These are phyloP conservation scores for Oostethus manadensis DNA, from an alignment of 2,113 vertebrate species.

Conservation along the genomic window DNA sequence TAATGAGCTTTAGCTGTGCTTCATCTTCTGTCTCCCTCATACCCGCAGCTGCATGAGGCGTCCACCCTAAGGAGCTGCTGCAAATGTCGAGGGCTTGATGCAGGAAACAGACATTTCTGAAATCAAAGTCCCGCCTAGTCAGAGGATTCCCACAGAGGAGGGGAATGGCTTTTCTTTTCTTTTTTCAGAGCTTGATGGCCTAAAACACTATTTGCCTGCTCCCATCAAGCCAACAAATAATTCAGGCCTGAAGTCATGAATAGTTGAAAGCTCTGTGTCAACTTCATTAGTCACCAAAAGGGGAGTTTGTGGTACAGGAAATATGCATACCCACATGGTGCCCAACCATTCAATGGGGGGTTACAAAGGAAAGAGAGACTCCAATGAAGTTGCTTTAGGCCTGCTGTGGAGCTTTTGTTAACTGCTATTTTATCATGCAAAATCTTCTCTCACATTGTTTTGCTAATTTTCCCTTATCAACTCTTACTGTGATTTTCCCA, in stretches of 20 bases:
- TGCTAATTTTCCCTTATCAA: conserved; percentile 31
- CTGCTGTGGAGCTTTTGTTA: conserved; percentile 59
- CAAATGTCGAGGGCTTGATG: conserved; percentile 57
- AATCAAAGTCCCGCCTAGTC: conserved; percentile 65
- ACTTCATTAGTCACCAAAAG: conserved; percentile 67
- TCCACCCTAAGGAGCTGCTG: conserved; percentile 58
- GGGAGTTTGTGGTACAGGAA: conserved; percentile 48
- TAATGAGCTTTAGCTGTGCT: conserved; percentile 60
- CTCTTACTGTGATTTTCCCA: conserved; percentile 18
- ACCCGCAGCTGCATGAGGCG: conserved; percentile 56
- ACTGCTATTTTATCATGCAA: conserved; percentile 63
- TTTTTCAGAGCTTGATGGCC: conserved; percentile 38
- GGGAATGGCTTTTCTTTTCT: conserved; percentile 10
- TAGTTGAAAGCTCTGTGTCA: conserved; percentile 65
- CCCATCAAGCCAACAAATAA: conserved; percentile 63
- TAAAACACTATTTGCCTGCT: conserved; percentile 55
- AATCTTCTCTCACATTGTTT: conserved; percentile 35
- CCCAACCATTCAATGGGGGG: conserved; percentile 41
- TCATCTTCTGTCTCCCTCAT: conserved; percentile 36
- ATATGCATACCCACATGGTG: conserved; percentile 57
- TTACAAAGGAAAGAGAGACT: conserved; percentile 46
- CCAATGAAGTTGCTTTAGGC: conserved; percentile 36
- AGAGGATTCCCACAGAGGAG: conserved; percentile 63
- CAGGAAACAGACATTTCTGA: conserved; percentile 63
- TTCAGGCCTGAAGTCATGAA: conserved; percentile 58